Conservation (phyloP, 2,113 vertebrate genomes). For the Elachura formosa region DNA sequence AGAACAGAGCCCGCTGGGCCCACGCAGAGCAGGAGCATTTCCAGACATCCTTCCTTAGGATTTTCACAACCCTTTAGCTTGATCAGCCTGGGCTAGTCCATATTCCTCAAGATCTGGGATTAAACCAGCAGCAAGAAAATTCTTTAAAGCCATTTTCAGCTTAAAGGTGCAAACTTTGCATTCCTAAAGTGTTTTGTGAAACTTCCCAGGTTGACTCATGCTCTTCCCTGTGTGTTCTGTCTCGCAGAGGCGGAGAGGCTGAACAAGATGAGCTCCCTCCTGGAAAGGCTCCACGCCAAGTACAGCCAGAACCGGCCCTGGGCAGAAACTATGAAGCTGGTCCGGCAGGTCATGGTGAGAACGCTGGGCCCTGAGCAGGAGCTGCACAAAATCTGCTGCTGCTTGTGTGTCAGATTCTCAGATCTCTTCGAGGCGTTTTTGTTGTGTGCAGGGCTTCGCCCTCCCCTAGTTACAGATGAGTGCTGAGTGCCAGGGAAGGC, state of each 20-base stretch:
- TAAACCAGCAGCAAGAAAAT: neutral
- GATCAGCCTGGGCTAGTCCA: neutral
- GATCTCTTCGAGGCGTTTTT: neutral
- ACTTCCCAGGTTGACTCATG: accelerated
- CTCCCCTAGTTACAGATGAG: neutral
- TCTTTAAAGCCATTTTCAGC: accelerated
- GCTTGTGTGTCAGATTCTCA: accelerated
- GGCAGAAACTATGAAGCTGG: slow-evolving; percentile 95
- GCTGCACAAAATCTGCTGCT: accelerated
- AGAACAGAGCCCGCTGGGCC: neutral
- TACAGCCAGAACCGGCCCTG: slow-evolving; percentile 92
- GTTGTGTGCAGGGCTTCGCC: neutral
- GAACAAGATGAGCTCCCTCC: slow-evolving; percentile 85
- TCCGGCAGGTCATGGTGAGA: slow-evolving; percentile 95
- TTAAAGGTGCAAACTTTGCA: neutral
- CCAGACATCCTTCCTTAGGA: neutral
- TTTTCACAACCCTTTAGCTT: neutral
- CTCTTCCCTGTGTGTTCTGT: neutral
- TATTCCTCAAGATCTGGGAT: neutral
- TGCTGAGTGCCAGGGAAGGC: neutral
- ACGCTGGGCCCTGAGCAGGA: neutral
- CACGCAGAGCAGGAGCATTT: neutral
- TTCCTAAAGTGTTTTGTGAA: neutral
- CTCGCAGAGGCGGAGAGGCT: slow-evolving; percentile 69
- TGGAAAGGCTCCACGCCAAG: slow-evolving; percentile 92